Conservation (phyloP, 2,113 vertebrate species). For the Lophochroa leadbeateri region DNA sequence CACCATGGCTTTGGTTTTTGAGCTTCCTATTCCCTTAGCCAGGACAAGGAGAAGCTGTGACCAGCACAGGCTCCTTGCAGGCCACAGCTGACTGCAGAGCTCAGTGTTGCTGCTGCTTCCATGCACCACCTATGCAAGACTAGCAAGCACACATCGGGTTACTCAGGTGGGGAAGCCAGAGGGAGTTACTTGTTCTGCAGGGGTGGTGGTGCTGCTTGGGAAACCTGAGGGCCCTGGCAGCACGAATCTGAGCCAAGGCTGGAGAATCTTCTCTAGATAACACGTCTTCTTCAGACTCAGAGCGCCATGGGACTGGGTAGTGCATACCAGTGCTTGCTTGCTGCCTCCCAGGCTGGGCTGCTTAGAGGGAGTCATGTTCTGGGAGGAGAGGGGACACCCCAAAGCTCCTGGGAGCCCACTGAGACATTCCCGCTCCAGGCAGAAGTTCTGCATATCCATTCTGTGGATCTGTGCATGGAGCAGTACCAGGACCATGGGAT, state of each 20-base stretch:
- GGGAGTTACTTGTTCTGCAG: background rate
- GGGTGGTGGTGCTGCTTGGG: background rate
- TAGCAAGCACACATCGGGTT: background rate
- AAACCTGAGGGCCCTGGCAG: background rate
- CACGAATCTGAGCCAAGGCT: background rate
- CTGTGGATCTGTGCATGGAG: background rate
- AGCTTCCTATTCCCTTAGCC: background rate
- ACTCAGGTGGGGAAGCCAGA: background rate
- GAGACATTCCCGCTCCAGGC: slow-evolving; percentile 25
- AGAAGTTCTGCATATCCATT: background rate
- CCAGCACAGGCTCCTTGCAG: background rate
- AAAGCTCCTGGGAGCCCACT: background rate
- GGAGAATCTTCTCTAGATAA: background rate
- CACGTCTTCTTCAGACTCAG: background rate
- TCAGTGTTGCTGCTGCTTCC: background rate
- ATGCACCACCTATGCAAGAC: slow-evolving; percentile 34
- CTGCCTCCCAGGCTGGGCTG: background rate
- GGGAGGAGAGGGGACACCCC: background rate
- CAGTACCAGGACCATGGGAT: background rate
- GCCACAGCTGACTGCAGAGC: background rate
- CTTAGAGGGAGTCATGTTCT: background rate
- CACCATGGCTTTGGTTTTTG: background rate
- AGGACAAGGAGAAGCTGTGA: background rate
- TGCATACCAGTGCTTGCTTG: background rate
- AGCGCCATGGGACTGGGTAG: background rate